A percentile compares a stretch with the other conserved stretches of the same genome.
phyloP scores from a whole-genome alignment of 2,797 vertebrate species.

The Sardinella longiceps region DNA sequence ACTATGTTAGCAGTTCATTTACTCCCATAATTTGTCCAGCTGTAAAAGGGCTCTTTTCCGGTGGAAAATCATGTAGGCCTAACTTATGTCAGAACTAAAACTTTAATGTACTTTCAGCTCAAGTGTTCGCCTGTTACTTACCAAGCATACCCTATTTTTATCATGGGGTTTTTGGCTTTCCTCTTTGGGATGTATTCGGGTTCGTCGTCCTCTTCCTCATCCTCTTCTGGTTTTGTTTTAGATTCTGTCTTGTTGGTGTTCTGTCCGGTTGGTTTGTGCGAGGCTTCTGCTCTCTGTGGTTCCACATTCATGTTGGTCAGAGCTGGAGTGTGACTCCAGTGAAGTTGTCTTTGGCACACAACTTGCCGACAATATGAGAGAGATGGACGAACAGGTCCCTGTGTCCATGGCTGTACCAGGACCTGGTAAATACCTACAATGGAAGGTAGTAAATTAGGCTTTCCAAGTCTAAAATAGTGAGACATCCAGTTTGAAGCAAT shows the following conservation, averaged over 20 bases:
- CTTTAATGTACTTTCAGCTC: too few relatives aligned
- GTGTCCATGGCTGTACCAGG: slow-evolving; percentile 37
- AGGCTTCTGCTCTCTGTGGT: slow-evolving; percentile 33
- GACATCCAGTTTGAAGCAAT: too few relatives aligned
- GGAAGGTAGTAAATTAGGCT: too few relatives aligned
- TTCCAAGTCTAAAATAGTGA: too few relatives aligned
- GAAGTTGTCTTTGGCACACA: slow-evolving; percentile 46
- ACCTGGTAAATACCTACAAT: slow-evolving; percentile 43
- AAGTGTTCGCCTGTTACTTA: slow-evolving; percentile 59
- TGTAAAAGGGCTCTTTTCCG: too few relatives aligned
- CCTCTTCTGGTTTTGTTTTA: slow-evolving; percentile 39
- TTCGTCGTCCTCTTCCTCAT: slow-evolving; percentile 53
- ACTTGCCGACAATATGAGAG: background rate
- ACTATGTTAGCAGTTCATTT: too few relatives aligned
- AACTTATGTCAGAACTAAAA: too few relatives aligned
- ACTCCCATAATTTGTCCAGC: too few relatives aligned
- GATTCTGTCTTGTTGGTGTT: slow-evolving; percentile 28
- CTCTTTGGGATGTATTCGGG: slow-evolving; percentile 83
- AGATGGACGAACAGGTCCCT: background rate
- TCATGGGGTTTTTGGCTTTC: slow-evolving; percentile 89
- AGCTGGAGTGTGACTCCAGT: slow-evolving; percentile 53
- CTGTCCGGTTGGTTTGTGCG: slow-evolving; percentile 17
- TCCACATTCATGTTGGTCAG: slow-evolving; percentile 49
- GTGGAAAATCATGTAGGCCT: too few relatives aligned
- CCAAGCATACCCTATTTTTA: slow-evolving; percentile 87